Percentiles rank a stretch among this genome's conserved stretches.
Conservation (phyloP, 2,888 invertebrate species). For the Idaea aversata region DNA sequence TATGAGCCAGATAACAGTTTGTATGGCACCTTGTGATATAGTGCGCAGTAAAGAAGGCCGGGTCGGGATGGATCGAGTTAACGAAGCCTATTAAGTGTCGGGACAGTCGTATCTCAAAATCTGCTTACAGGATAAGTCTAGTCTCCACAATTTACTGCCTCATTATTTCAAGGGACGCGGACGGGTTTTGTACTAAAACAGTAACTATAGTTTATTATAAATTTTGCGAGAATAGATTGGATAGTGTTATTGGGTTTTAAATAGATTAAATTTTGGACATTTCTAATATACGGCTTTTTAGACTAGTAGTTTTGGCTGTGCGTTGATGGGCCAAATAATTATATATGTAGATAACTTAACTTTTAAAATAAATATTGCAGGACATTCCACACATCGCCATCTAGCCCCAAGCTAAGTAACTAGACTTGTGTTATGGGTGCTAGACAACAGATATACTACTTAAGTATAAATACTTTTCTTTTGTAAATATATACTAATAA, state of each 20-base stretch:
- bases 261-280: background rate
- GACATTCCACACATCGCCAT: too few relatives aligned
- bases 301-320: too few relatives aligned
- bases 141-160: slow-evolving; percentile 28
- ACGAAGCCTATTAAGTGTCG: slow-evolving; percentile 54
- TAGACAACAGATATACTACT: too few relatives aligned
- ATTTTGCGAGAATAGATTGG: background rate
- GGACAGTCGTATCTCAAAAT: slow-evolving; percentile 43
- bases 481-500: too few relatives aligned
- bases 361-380: too few relatives aligned
- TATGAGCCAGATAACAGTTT: background rate
- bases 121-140: slow-evolving; percentile 47
- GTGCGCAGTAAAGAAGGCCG: slow-evolving; percentile 29
- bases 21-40: slow-evolving; percentile 25
- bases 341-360: too few relatives aligned
- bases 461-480: too few relatives aligned
- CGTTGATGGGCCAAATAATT: too few relatives aligned
- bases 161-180: slow-evolving; percentile 14
- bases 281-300: too few relatives aligned
- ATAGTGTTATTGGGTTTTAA: background rate
- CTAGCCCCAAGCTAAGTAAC: too few relatives aligned
- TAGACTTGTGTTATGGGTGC: too few relatives aligned
- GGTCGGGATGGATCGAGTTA: slow-evolving; percentile 47
- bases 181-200: slow-evolving; percentile 6
- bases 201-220: slow-evolving; percentile 9